Evolutionary conservation across 2,113 vertebrate species (phyloP), one percentile per base, ranked within the genome.

Genomic region (Ageneiosus marmoratus): DNA sequence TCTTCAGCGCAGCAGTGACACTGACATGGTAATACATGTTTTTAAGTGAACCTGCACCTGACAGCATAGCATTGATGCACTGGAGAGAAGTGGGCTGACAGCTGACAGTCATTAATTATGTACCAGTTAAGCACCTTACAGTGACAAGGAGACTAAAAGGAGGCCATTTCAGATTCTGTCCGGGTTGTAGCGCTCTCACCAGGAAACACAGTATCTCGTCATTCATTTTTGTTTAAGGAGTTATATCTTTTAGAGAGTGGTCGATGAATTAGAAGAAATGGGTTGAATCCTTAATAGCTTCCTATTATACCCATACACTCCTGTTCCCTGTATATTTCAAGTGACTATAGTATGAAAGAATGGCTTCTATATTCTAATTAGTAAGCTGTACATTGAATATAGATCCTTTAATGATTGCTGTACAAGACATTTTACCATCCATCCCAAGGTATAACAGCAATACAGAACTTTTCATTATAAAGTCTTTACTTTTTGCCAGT

Each of bases 391-490:
- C 27, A 24, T 67, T 29, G 10, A 79, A 50, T 15, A 13, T 29
- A 63, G n/a, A 37, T 37, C 34, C 37, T 78, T 29, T 79, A 51
- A 22, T 32, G 13, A 46, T 77, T 81, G 88, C 85, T 88, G 89
- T 93, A 88, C 87, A 90, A 90, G 91, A 88, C 90, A 93, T 91
- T 92, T 91, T 88, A 93, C 94, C 92, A 91, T 93, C 94, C 92
- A 91, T 93, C 91, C 90, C 88, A 84, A 95, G 94, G 96, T 97
- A 98, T 97, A 94, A 95, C 93, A 99, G 98, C 97, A 99, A 98
- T 98, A 98, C 94, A 94, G 93, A 77, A 56, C 12, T 5, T 93
- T 92, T 80, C 60, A 87, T 83, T 87, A 90, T n/a, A 84, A 91
- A 92, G 92, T 86, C 92, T 92, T 84, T 60, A 79, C 51, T 56